Base-by-base conservation (phyloP, 2,113 vertebrate genomes). In the Halcyon malimbica region DNA sequence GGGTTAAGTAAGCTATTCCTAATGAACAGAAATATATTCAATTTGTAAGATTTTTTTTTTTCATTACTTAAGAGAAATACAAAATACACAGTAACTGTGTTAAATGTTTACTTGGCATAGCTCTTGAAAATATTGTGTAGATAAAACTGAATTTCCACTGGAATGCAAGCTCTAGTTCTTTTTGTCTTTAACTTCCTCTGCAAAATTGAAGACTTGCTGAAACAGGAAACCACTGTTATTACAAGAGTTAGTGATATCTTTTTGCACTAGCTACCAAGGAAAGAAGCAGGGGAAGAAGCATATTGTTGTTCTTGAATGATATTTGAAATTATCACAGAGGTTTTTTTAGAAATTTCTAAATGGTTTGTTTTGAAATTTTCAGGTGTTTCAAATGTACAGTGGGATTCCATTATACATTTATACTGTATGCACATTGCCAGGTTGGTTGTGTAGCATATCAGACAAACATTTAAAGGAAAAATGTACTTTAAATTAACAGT, bases 101-200 rank as follows among this genome's bases (percentile, higher is more conserved):
- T 35, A 50, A 87, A 9, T 78, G 67, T 35, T 81, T 54, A 57
- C 13, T 64, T 86, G 37, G 44, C 79, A 77, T 14, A 59, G 33
- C 35, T 84, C 84, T 62, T 79, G 48, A 95, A 78, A 94, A 87
- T 79, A n/a, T 7, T 92, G 60, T 91, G 3, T n/a, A 59, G 80
- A 77, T 93, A n/a, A 71, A 76, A 83, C 68, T 39, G 31, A 94
- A 82, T 42, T 80, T 79, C 71, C 73, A 28, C 25, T 93, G 91
- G 73, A 93, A 77, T 86, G 54, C 26, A 71, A 60, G 53, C 56
- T 73, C 41, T 23, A 51, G 71, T 74, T 82, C 59, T 86, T 94
- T 93, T 89, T 96, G 86, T 93, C 44, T 87, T 90, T 91, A 71
- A 95, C 95, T 97, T 97, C 97, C 97, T 97, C 95, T 96, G 77